Conservation (phyloP, 1,140 invertebrate genomes). For the Cardiocondyla obscurior region DNA sequence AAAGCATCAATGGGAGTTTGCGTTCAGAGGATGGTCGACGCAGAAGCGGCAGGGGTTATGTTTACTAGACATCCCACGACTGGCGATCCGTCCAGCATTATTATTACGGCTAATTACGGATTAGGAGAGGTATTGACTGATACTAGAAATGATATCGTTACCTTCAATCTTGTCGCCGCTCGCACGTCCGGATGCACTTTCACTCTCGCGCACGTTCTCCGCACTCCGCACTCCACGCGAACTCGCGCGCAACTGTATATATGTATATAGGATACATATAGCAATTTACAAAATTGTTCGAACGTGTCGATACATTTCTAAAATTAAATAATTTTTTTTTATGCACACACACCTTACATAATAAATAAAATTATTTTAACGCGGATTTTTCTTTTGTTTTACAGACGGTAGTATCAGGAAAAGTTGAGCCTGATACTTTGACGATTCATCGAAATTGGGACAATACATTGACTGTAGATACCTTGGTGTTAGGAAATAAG, state of each 20-base stretch:
- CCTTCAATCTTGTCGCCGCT: too few species aligned
- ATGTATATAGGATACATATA: too few species aligned
- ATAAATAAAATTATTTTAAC: not conserved
- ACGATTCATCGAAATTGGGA: slow-evolving; percentile 84
- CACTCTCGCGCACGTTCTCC: too few species aligned
- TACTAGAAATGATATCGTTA: too few species aligned
- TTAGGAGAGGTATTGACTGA: slow-evolving; percentile 88
- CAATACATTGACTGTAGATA: slow-evolving; percentile 82
- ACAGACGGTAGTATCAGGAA: slow-evolving; percentile 91
- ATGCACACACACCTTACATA: too few species aligned
- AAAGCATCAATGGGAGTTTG: slow-evolving; percentile 90
- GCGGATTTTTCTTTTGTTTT: slow-evolving; percentile 66
- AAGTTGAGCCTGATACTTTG: slow-evolving; percentile 90
- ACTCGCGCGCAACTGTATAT: too few species aligned
- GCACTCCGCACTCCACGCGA: too few species aligned
- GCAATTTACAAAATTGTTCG: too few species aligned
- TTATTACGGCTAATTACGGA: slow-evolving; percentile 92
- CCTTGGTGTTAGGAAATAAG: slow-evolving; percentile 86
- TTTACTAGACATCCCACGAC: slow-evolving; percentile 91
- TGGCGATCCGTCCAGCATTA: slow-evolving; percentile 87
- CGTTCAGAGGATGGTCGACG: slow-evolving; percentile 90
- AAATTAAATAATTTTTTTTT: too few species aligned
- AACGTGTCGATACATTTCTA: too few species aligned
- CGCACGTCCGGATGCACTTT: too few species aligned
- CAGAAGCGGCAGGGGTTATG: slow-evolving; percentile 90